phyloP scores from a whole-genome alignment of 2,888 invertebrate genomes.

The Dryocosmus kuriphilus region DNA sequence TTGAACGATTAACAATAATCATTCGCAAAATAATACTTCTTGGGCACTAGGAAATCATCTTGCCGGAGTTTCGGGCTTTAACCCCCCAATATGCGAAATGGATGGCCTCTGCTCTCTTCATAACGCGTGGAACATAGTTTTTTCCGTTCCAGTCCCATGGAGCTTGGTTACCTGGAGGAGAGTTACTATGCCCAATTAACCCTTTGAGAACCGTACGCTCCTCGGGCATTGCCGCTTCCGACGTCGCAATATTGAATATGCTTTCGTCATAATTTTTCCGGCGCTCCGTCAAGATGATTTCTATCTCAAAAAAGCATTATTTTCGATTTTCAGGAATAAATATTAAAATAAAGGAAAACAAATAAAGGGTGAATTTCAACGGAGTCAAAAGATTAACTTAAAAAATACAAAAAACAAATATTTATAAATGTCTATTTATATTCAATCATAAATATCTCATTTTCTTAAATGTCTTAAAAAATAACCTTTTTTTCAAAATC shows the following conservation, averaged over 20 bases:
- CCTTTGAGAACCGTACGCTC: constrained; percentile 75
- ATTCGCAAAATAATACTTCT: neutral
- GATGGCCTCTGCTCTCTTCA: constrained; percentile 48
- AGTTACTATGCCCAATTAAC: constrained; percentile 76
- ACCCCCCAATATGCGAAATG: neutral
- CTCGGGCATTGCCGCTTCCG: constrained; percentile 73
- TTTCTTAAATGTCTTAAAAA: neutral
- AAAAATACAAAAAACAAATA: neutral
- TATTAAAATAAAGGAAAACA: neutral
- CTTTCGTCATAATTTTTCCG: constrained; percentile 67
- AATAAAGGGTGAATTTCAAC: neutral
- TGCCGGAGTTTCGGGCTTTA: neutral
- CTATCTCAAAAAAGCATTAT: neutral
- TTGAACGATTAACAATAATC: neutral
- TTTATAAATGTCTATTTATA: too few species aligned
- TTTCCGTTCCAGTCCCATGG: constrained; percentile 74
- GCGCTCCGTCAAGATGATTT: constrained; percentile 26
- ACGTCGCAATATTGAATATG: constrained; percentile 71
- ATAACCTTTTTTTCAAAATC: neutral
- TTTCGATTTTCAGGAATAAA: neutral
- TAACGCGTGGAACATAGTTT: constrained; percentile 65
- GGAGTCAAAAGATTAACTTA: neutral
- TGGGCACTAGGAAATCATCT: neutral
- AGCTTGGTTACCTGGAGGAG: constrained; percentile 73
- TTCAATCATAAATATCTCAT: too few species aligned